Conservation (phyloP, 2,113 vertebrate species). For the Dicrurus megarhynchus region DNA sequence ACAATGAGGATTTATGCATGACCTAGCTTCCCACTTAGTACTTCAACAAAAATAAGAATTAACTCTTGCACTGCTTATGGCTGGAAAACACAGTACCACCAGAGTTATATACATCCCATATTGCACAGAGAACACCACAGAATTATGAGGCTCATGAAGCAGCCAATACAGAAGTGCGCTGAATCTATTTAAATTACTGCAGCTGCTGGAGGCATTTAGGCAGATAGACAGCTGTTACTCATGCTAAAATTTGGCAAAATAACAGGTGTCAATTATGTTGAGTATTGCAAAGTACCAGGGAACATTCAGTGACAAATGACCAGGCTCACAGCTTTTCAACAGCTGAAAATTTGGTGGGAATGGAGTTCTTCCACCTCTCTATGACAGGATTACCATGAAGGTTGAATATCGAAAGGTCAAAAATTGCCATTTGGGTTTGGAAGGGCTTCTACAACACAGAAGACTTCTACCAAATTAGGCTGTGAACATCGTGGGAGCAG, state of each 20-base stretch:
- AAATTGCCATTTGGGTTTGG: neutral
- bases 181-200: neutral
- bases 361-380: neutral
- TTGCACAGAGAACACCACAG: neutral
- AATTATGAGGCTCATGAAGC: neutral
- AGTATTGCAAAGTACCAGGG: neutral
- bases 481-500: neutral
- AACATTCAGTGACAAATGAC: neutral
- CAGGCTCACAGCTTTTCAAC: neutral
- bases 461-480: neutral
- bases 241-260: neutral
- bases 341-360: neutral
- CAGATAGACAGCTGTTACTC: neutral
- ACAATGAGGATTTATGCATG: slow-evolving; percentile 46
- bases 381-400: neutral
- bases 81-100: neutral
- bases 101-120: neutral
- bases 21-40: slow-evolving; percentile 34
- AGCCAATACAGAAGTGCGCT: neutral
- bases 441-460: neutral
- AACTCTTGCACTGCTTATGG: slow-evolving; percentile 22
- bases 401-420: neutral
- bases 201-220: neutral
- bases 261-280: neutral
- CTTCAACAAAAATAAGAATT: slow-evolving; percentile 47